phyloP scores from a whole-genome alignment of 2,888 invertebrate genomes.

The Aphrophora alni region DNA sequence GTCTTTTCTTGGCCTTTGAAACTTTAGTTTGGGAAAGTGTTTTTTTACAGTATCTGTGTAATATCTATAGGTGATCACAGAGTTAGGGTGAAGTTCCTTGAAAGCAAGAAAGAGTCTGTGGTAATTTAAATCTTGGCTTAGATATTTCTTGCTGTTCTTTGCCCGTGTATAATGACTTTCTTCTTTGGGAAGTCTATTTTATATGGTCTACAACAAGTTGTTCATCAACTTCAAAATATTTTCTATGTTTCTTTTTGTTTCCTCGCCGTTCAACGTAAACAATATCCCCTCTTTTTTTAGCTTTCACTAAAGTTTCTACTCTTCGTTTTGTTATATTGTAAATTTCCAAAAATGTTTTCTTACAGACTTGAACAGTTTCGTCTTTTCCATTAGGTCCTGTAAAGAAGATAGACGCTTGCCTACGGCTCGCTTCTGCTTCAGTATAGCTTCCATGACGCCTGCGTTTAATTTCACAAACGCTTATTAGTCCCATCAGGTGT shows the following conservation, averaged over 20 bases:
- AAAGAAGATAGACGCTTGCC: slow-evolving; percentile 44
- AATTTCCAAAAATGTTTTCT: slow-evolving; percentile 46
- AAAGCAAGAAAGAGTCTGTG: slow-evolving; percentile 35
- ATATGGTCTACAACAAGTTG: slow-evolving; percentile 35
- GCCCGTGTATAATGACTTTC: slow-evolving; percentile 37
- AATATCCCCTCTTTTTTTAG: slow-evolving; percentile 33
- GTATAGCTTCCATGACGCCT: slow-evolving; percentile 35
- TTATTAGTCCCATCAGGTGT: slow-evolving; percentile 32
- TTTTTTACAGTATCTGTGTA: background rate
- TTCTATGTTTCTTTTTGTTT: slow-evolving; percentile 29
- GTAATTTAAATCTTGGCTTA: slow-evolving; percentile 39
- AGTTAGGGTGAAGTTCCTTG: slow-evolving; percentile 28
- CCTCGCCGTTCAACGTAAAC: slow-evolving; percentile 30
- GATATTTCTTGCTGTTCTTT: slow-evolving; percentile 30
- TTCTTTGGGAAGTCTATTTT: slow-evolving; percentile 37
- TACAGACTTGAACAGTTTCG: slow-evolving; percentile 43
- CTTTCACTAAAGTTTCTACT: slow-evolving; percentile 35
- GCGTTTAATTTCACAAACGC: slow-evolving; percentile 31
- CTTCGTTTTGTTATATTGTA: slow-evolving; percentile 40
- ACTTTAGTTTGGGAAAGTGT: slow-evolving; percentile 29
- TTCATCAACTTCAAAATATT: slow-evolving; percentile 32
- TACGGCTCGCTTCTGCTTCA: slow-evolving; percentile 41
- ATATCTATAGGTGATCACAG: background rate
- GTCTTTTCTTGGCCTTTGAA: slow-evolving; percentile 6
- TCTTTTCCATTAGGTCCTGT: slow-evolving; percentile 46